phyloP scores from a whole-genome alignment of 2,113 vertebrate species.

The Lagopus muta region DNA sequence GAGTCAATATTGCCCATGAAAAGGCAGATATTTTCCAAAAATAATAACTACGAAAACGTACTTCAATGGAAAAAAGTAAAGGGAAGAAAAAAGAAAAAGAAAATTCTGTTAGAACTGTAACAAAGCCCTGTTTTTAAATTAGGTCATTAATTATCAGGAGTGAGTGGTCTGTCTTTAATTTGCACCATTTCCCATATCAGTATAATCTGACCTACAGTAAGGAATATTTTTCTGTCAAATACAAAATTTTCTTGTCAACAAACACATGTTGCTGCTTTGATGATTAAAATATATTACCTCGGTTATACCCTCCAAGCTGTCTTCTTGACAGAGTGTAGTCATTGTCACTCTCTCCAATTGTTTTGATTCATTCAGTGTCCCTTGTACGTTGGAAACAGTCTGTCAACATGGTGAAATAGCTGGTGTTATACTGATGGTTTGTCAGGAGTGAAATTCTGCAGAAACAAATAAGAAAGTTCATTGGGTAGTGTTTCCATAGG shows the following conservation, averaged over 20 bases:
- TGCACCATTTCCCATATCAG: background rate
- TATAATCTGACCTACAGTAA: background rate
- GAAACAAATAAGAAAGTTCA: background rate
- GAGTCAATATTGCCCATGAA: background rate
- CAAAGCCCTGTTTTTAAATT: background rate
- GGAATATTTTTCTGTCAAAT: background rate
- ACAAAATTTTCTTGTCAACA: background rate
- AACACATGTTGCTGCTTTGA: background rate
- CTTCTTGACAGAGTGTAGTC: background rate
- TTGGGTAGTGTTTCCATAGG: background rate
- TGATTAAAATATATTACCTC: background rate
- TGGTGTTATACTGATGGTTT: background rate
- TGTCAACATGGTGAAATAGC: background rate
- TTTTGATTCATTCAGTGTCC: slow-evolving; percentile 26
- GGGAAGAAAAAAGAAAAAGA: background rate
- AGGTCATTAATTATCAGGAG: background rate
- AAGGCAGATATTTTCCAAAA: slow-evolving; percentile 4
- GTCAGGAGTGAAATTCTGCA: background rate
- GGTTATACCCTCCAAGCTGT: background rate
- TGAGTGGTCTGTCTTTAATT: background rate
- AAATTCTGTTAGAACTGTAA: background rate
- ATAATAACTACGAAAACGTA: background rate
- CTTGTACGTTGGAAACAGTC: background rate
- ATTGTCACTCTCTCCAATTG: background rate
- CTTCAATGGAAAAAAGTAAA: background rate